Base-by-base conservation (phyloP, 2,113 vertebrate genomes). In the Pelobates fuscus region DNA sequence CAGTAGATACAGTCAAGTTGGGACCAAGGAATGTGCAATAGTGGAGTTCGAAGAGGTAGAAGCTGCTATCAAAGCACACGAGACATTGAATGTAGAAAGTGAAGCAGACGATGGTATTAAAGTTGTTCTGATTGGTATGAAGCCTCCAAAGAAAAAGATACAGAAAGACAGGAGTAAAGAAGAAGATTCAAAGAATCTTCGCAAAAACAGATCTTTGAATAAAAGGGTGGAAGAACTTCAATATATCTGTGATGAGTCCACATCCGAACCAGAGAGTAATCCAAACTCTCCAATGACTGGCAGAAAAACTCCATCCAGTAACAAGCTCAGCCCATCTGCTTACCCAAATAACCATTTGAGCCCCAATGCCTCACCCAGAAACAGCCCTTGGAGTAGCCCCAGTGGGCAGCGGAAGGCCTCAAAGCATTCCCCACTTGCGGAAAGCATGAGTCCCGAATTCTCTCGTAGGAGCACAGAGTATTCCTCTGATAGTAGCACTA, bases 21-120 rank as follows among this genome's bases (percentile, higher is more conserved):
- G 94, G 70, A 88, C 88, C 0, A 93, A 97, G 46, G 94, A 96
- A 63, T 98, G 97, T 1, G 96, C 95, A 76, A 93, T 98, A 1
- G 86, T 99, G 60, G 96, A 99, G 79, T 99, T 96, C 2, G 97
- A 99, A 85, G 96, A 99, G 81, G 94, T 98, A 32, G 96, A 96
- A 15, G 95, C 95, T 0, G 96, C 97, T 0, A 76, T 98, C 2
- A 94, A 68, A 68, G 97, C 97, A 69, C 95, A 98, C 0, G 93
- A 97, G 26, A 92, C 90, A 5, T 89, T 93, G 68, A 82, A 85
- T 11, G 25, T 81, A 0, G 88, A 89, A 61, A 88, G 91, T 0
- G 91, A 87, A 2, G 83, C 82, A 7, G 81, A 80, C 15, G 84
- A 86, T 0, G 84, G 88, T 59, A 86, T 98, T 84, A 98, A 94